phyloP scores from a whole-genome alignment of 2,888 invertebrate genomes.

The Archips xylosteana region DNA sequence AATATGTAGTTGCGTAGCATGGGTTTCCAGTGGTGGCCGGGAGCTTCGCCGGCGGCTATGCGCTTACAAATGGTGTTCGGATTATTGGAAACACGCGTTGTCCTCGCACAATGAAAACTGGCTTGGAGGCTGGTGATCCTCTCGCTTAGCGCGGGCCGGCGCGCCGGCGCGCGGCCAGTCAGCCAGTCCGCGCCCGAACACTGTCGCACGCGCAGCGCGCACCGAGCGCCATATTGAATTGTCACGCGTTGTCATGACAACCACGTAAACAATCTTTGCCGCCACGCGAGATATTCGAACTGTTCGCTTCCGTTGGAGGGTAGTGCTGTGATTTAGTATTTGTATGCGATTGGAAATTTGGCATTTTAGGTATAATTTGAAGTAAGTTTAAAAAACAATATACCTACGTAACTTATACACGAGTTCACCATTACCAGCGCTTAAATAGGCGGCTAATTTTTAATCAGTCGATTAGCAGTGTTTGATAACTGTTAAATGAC shows the following conservation, averaged over 20 bases:
- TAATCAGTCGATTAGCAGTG: too few species aligned
- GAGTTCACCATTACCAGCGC: too few species aligned
- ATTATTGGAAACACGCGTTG: constrained; percentile 68
- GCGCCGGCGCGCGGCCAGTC: constrained; percentile 73
- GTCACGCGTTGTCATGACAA: constrained; percentile 78
- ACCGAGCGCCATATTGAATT: constrained; percentile 75
- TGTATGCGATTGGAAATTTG: constrained; percentile 33
- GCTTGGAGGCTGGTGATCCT: constrained; percentile 77
- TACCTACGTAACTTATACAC: too few species aligned
- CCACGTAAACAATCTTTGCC: constrained; percentile 70
- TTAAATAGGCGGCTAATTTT: too few species aligned
- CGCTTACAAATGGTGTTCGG: constrained; percentile 57
- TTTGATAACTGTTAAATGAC: too few species aligned
- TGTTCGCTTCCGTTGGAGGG: constrained; percentile 44
- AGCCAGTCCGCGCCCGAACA: constrained; percentile 76
- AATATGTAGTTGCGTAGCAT: constrained; percentile 17
- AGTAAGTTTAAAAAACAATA: constrained; percentile 46
- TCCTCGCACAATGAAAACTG: constrained; percentile 79
- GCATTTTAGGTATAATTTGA: constrained; percentile 34
- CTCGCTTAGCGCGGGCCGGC: constrained; percentile 64
- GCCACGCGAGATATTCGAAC: constrained; percentile 46
- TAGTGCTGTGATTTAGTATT: constrained; percentile 45
- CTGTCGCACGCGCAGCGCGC: constrained; percentile 79
- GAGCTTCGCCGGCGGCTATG: constrained; percentile 49
- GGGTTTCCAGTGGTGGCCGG: constrained; percentile 10